Conservation (phyloP, 2,113 vertebrate genomes). For the Candoia aspera region DNA sequence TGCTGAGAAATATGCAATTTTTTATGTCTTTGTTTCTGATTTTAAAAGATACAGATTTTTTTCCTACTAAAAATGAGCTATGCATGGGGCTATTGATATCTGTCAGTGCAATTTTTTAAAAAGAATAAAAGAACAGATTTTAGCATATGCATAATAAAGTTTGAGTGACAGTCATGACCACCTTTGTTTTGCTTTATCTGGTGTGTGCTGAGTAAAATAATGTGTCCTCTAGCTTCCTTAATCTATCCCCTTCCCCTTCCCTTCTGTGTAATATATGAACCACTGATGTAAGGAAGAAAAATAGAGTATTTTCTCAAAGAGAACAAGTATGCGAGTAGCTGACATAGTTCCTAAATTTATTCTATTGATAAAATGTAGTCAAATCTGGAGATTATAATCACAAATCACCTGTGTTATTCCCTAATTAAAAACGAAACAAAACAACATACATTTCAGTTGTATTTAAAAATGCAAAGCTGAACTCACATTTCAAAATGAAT, state of each 20-base stretch:
- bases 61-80: constrained; percentile 40
- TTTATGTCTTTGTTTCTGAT: constrained; percentile 50
- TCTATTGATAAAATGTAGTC: neutral
- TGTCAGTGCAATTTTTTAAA: constrained; percentile 59
- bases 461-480: neutral
- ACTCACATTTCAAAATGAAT: neutral
- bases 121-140: constrained; percentile 62
- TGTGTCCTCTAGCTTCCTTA: too few relatives aligned
- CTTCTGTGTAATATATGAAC: constrained; percentile 22
- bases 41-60: constrained; percentile 61
- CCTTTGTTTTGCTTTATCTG: constrained; percentile 69
- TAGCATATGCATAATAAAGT: constrained; percentile 72
- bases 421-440: neutral
- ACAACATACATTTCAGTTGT: neutral
- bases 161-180: constrained; percentile 67
- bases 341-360: neutral
- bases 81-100: constrained; percentile 60
- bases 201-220: constrained; percentile 63
- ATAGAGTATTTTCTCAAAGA: constrained; percentile 21
- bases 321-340: neutral
- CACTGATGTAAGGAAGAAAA: neutral
- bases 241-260: neutral
- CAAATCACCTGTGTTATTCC: neutral
- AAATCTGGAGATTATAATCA: neutral
- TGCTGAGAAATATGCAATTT: constrained; percentile 49